phyloP scores from a whole-genome alignment of 1,140 invertebrate genomes.

The Drosophila quadrilineata region DNA sequence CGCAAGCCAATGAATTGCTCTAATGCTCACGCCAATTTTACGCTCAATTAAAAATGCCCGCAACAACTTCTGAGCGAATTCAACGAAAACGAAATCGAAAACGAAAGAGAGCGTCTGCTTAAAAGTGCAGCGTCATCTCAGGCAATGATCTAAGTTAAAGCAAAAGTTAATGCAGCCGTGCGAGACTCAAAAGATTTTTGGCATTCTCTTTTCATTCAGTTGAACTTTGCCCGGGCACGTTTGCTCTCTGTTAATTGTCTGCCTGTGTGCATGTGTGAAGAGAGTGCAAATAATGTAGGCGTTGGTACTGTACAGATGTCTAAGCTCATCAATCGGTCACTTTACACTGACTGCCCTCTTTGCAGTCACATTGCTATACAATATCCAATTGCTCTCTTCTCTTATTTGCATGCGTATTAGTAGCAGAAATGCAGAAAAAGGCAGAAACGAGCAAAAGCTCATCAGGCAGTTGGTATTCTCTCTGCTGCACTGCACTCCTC shows the following conservation, averaged over 20 bases:
- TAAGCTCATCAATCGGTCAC: slow-evolving; percentile 70
- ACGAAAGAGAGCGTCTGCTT: slow-evolving; percentile 7
- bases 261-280: background rate
- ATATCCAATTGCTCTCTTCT: background rate
- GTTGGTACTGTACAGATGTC: slow-evolving; percentile 42
- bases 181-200: slow-evolving; percentile 1
- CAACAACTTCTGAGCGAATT: no score
- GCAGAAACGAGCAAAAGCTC: slow-evolving; percentile 33
- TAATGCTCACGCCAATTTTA: slow-evolving; percentile 35
- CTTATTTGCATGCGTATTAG: slow-evolving; percentile 23
- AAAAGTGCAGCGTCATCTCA: no score
- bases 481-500: no score
- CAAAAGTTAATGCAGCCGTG: slow-evolving; percentile 28
- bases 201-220: slow-evolving; percentile 8
- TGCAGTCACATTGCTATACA: background rate
- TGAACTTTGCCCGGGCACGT: background rate
- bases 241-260: background rate
- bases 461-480: slow-evolving; percentile 25
- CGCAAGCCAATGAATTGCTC: slow-evolving; percentile 3
- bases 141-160: slow-evolving; percentile 25
- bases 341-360: slow-evolving; percentile 35
- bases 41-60: slow-evolving; percentile 39
- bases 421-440: background rate
- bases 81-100: no score
- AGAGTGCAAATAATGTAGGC: slow-evolving; percentile 32